Percentiles rank a stretch among this genome's conserved stretches.
Conservation (phyloP, 2,888 invertebrate genomes). For the Mesoligia furuncula region DNA sequence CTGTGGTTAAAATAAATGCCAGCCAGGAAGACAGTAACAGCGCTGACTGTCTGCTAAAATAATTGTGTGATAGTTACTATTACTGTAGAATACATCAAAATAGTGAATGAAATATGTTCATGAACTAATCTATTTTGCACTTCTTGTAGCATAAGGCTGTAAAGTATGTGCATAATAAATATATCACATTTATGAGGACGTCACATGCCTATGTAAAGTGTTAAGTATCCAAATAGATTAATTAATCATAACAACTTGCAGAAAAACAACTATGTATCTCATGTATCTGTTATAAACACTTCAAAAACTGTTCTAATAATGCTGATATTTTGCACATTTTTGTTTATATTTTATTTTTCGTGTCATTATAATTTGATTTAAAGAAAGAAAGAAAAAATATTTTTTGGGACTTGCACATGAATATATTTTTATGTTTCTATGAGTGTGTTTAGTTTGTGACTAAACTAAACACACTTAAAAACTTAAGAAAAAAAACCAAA, state of each 20-base stretch:
- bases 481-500: too few species aligned
- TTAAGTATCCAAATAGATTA: conserved; percentile 1
- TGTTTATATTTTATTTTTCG: neutral
- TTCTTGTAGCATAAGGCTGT: neutral
- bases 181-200: neutral
- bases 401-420: too few species aligned
- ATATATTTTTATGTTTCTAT: too few species aligned
- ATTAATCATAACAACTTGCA: neutral
- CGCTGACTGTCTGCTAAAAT: neutral
- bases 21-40: neutral
- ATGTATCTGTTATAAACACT: neutral
- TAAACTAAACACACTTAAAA: too few species aligned
- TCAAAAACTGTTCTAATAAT: neutral
- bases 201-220: neutral
- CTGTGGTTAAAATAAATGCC: neutral
- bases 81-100: neutral
- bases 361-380: neutral
- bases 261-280: neutral
- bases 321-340: neutral
- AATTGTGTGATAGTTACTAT: neutral
- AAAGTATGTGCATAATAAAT: neutral
- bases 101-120: neutral
- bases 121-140: neutral
- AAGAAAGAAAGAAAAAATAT: too few species aligned
- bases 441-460: too few species aligned